Evolutionary conservation across 1,140 invertebrate genomes (phyloP).

Genomic region (Drosophila neocordata): DNA sequence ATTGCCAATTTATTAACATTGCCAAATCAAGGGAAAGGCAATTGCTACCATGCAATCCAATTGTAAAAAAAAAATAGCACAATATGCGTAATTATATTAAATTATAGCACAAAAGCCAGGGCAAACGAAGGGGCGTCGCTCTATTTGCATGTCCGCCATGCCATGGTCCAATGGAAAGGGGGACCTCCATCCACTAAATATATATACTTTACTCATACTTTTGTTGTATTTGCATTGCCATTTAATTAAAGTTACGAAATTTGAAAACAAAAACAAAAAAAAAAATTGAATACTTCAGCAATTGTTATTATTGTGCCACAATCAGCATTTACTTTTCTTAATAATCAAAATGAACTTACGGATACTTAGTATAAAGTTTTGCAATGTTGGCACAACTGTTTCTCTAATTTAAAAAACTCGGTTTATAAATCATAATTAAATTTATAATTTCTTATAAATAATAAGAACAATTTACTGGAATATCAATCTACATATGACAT

Average conservation of each 20-base stretch:
- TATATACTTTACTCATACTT: not conserved
- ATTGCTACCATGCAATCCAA: conserved; percentile 2
- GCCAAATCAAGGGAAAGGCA: conserved; percentile 15
- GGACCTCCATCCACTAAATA: conserved; percentile 28
- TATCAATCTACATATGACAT: too few species aligned
- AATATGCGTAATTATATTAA: conserved; percentile 38
- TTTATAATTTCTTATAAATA: not conserved
- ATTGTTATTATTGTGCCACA: conserved; percentile 52
- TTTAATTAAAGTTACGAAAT: conserved; percentile 1
- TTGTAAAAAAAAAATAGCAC: conserved; percentile 13
- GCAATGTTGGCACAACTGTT: not conserved
- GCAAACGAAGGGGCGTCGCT: conserved; percentile 31
- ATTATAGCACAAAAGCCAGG: conserved; percentile 26
- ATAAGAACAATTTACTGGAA: too few species aligned
- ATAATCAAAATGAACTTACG: conserved; percentile 26
- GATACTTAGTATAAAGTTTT: not conserved
- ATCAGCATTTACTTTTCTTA: conserved; percentile 44
- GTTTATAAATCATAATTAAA: not conserved
- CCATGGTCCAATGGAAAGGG: conserved; percentile 12
- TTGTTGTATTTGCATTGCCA: conserved; percentile 40
- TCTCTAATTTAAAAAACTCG: not conserved
- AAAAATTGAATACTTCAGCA: conserved; percentile 13
- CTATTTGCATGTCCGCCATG: conserved; percentile 43
- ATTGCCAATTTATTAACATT: conserved; percentile 44
- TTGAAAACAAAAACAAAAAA: conserved; percentile 2